Conservation (phyloP, 1,140 invertebrate species). For the Pogonognathellus flavescens region DNA sequence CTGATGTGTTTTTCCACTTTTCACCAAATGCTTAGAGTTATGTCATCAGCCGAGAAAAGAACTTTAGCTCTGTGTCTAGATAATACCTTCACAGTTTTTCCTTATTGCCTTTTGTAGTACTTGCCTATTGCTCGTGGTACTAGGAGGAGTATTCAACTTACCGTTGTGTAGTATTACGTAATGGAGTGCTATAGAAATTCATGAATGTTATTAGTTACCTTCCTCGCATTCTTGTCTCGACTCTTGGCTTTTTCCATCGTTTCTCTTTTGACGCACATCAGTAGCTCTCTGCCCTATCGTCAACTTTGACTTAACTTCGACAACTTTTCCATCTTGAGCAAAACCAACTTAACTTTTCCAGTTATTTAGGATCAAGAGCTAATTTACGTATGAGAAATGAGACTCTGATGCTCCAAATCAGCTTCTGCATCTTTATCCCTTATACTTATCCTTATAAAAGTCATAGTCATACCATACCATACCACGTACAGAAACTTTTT, state of each 20-base stretch:
- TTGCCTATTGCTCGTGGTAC: not conserved
- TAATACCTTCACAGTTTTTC: not conserved
- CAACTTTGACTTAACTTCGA: not conserved
- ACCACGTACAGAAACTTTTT: too few relatives aligned
- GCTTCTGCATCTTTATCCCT: not conserved
- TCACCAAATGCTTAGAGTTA: constrained; percentile 26
- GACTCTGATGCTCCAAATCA: not conserved
- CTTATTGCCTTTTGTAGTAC: not conserved
- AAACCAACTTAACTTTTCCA: constrained; percentile 8
- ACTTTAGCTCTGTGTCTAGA: not conserved
- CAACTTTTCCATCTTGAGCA: constrained; percentile 1
- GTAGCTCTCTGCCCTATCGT: not conserved
- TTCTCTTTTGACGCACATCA: constrained; percentile 4
- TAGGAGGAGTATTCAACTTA: not conserved
- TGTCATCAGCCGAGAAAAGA: constrained; percentile 8
- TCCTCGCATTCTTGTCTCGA: not conserved
- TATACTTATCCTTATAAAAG: too few relatives aligned
- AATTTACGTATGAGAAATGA: constrained; percentile 32
- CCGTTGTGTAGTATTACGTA: not conserved
- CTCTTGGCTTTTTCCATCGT: not conserved
- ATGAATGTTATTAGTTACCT: constrained; percentile 27
- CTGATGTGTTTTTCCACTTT: constrained; percentile 40
- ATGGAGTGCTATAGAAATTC: constrained; percentile 26
- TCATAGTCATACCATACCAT: too few relatives aligned
- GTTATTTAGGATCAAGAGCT: constrained; percentile 29